These are phyloP conservation scores for Scatophagus argus DNA, from an alignment of 2,113 vertebrate species.

Conservation along the genomic window DNA sequence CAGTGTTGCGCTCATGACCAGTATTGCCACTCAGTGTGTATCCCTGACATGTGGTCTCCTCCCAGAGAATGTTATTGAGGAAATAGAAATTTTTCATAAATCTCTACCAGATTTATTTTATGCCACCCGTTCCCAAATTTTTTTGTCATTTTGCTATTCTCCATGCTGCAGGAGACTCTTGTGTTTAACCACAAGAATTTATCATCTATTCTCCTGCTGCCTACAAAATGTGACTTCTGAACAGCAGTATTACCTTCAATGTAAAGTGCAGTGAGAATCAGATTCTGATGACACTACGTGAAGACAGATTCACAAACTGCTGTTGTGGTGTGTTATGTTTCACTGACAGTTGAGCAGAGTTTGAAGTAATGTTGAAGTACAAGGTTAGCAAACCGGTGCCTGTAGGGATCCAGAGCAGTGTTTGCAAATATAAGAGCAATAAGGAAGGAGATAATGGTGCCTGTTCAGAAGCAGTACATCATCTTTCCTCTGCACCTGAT, in stretches of 20 bases:
- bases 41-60: constrained; percentile 5
- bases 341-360: neutral
- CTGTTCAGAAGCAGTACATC: constrained; percentile 7
- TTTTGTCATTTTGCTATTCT: neutral
- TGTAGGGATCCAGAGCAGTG: neutral
- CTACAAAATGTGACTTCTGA: neutral
- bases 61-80: neutral
- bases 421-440: constrained; percentile 1
- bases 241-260: neutral
- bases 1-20: constrained; percentile 3
- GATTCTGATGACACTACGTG: neutral
- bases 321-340: neutral
- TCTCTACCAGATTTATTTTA: neutral
- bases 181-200: neutral
- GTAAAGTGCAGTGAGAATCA: neutral
- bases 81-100: neutral
- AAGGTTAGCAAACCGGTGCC: constrained; percentile 1
- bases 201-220: neutral
- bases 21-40: constrained; percentile 1
- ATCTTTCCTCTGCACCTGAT: constrained; percentile 39
- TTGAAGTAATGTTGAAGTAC: neutral
- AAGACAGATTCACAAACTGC: neutral
- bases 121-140: neutral
- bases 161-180: neutral
- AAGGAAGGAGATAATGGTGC: neutral